Conservation (phyloP, 2,888 invertebrate genomes). For the Drosophila gaucha region DNA sequence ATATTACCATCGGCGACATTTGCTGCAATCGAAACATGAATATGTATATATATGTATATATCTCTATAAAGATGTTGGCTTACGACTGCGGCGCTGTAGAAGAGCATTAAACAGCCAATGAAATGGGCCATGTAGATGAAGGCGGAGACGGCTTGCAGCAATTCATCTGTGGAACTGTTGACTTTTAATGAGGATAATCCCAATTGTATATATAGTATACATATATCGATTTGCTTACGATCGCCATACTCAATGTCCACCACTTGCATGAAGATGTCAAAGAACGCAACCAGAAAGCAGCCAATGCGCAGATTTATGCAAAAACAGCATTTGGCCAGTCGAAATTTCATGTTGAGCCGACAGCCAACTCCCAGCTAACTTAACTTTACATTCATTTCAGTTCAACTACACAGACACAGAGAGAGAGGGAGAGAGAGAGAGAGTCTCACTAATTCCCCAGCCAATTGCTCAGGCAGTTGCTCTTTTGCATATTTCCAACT, state of each 20-base stretch:
- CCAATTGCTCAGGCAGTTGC: conserved; percentile 43
- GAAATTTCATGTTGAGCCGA: conserved; percentile 29
- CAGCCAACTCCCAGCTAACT: conserved; percentile 16
- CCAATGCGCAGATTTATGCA: conserved; percentile 12
- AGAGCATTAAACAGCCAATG: conserved; percentile 16
- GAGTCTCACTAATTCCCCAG: conserved; percentile 43
- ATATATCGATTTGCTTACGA: conserved; percentile 9
- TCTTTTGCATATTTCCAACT: conserved; percentile 67
- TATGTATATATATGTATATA: neutral
- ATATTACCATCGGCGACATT: conserved; percentile 6
- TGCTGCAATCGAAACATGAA: conserved; percentile 3
- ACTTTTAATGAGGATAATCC: neutral
- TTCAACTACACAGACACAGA: neutral
- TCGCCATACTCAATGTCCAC: conserved; percentile 3
- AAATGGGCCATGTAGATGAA: neutral
- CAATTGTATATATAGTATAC: neutral
- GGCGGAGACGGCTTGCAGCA: neutral
- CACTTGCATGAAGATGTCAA: conserved; percentile 23
- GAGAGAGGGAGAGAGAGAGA: neutral
- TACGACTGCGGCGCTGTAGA: conserved; percentile 15
- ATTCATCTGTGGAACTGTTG: conserved; percentile 1
- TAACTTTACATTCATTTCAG: neutral
- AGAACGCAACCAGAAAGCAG: conserved; percentile 30
- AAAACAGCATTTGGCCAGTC: conserved; percentile 30
- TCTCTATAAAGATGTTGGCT: neutral